phyloP scores from a whole-genome alignment of 2,888 invertebrate genomes.

The Brenthis daphne region DNA sequence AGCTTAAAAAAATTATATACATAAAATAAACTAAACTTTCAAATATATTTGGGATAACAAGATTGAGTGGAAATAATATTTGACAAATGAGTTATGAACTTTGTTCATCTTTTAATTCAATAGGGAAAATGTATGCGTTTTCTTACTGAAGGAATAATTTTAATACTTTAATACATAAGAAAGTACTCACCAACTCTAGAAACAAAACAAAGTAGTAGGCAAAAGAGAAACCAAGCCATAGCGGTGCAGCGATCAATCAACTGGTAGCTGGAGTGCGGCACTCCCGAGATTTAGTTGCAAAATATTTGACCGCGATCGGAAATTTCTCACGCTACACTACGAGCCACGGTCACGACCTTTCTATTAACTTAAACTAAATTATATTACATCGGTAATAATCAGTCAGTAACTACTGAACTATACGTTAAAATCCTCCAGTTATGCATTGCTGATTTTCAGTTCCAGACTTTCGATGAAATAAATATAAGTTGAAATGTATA shows the following conservation, averaged over 20 bases:
- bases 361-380: constrained; percentile 11
- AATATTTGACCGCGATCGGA: constrained; percentile 54
- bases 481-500: no score
- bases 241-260: constrained; percentile 44
- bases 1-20: neutral
- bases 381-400: constrained; percentile 1
- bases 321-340: constrained; percentile 65
- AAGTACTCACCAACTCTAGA: constrained; percentile 50
- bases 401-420: neutral
- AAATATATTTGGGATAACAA: no score
- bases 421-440: no score
- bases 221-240: constrained; percentile 43
- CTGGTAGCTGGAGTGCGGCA: constrained; percentile 41
- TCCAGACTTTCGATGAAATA: no score
- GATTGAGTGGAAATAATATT: no score
- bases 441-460: no score
- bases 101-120: no score
- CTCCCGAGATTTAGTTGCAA: constrained; percentile 58
- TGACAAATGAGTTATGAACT: no score
- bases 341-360: constrained; percentile 66
- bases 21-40: neutral
- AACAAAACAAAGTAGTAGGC: constrained; percentile 45
- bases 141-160: neutral
- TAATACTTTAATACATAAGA: constrained; percentile 18
- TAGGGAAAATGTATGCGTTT: neutral